These are phyloP conservation scores for Irena cyanogastra DNA, from an alignment of 2,113 vertebrate species.

Conservation along the genomic window DNA sequence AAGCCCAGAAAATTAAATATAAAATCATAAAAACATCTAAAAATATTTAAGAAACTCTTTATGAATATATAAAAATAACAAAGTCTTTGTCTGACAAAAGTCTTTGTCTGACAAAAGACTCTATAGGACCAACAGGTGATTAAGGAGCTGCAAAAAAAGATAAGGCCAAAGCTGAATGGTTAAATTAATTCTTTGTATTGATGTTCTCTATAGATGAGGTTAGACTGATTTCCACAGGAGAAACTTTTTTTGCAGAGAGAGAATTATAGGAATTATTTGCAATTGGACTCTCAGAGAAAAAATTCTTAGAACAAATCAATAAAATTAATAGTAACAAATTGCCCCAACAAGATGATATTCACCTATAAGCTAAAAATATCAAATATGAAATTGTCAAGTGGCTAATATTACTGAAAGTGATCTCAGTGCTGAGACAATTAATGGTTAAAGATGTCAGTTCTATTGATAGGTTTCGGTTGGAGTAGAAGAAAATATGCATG, in stretches of 20 bases:
- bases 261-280: neutral
- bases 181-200: neutral
- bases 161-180: neutral
- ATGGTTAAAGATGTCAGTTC: neutral
- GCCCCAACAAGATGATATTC: neutral
- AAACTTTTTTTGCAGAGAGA: neutral
- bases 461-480: neutral
- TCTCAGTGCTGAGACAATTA: neutral
- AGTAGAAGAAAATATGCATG: neutral
- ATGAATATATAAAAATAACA: too few relatives aligned
- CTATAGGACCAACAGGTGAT: neutral
- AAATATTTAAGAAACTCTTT: neutral
- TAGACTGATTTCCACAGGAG: neutral
- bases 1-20: neutral
- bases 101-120: too few relatives aligned
- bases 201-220: neutral
- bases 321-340: neutral
- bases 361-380: neutral
- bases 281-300: neutral
- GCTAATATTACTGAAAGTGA: neutral
- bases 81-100: too few relatives aligned
- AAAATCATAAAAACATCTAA: neutral
- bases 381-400: neutral
- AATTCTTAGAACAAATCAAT: neutral
- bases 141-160: neutral